Conservation (phyloP, 2,113 vertebrate species). For the Hippolais icterina region DNA sequence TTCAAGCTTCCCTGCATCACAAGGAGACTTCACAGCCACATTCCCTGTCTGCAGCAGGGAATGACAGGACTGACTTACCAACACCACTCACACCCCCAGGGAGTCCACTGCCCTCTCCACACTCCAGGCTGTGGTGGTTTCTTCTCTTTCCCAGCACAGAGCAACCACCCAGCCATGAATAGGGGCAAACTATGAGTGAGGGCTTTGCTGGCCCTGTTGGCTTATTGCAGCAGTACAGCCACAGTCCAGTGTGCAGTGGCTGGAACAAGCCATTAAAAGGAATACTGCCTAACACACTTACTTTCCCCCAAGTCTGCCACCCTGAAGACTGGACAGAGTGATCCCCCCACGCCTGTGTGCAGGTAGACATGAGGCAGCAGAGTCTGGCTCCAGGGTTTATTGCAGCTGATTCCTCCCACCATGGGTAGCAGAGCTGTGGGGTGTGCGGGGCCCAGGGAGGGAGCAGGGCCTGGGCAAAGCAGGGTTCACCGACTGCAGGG, state of each 20-base stretch:
- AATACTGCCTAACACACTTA: not conserved
- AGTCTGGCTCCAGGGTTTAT: constrained; percentile 45
- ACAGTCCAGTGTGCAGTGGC: not conserved
- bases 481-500: not conserved
- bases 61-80: not conserved
- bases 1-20: not conserved
- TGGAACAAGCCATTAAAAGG: not conserved
- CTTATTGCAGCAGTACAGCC: not conserved
- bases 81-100: not conserved
- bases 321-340: not conserved
- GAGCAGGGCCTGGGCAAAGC: not conserved
- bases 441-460: not conserved
- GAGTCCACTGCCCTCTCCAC: not conserved
- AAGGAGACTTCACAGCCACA: not conserved
- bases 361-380: not conserved
- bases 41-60: not conserved
- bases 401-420: not conserved
- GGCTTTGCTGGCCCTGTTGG: not conserved
- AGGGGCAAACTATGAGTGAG: not conserved
- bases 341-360: not conserved
- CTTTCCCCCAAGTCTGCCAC: not conserved
- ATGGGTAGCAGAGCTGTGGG: not conserved
- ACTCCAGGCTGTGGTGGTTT: not conserved
- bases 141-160: not conserved
- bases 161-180: not conserved